A percentile compares a stretch with the other conserved stretches of the same genome.
These are phyloP conservation scores for Bactericera cockerelli DNA, from an alignment of 1,140 invertebrate species.

Conservation along the genomic window DNA sequence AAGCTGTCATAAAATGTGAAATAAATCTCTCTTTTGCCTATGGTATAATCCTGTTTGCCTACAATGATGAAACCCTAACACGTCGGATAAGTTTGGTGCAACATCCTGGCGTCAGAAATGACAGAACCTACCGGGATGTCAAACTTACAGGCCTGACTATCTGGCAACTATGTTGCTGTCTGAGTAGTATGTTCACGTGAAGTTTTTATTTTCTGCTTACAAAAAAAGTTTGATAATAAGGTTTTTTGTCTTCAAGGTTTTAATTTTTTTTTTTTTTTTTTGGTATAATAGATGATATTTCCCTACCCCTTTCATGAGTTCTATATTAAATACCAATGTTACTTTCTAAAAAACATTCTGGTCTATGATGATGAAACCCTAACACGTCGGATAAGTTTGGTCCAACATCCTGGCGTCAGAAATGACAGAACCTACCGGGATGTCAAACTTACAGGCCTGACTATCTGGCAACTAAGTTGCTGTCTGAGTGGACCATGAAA, in stretches of 20 bases:
- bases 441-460: not conserved
- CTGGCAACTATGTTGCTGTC: slow-evolving; percentile 6
- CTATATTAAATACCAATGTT: too few species aligned
- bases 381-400: slow-evolving; percentile 5
- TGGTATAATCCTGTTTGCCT: too few species aligned
- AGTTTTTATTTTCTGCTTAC: too few species aligned
- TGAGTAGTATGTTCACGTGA: too few species aligned
- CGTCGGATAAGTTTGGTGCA: slow-evolving; percentile 1
- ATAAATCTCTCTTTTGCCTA: too few species aligned
- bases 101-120: slow-evolving; percentile 2
- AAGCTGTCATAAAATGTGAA: too few species aligned
- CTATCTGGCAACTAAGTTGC: slow-evolving; percentile 3
- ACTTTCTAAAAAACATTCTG: too few species aligned
- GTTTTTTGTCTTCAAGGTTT: too few species aligned
- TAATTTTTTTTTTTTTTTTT: too few species aligned
- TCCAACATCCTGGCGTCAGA: not conserved
- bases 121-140: slow-evolving; percentile 3
- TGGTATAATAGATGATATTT: too few species aligned
- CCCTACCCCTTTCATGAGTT: too few species aligned
- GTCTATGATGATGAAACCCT: slow-evolving; percentile 2
- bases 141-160: not conserved
- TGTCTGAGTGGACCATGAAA: slow-evolving; percentile 1
- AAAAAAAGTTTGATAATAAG: too few species aligned
- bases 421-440: slow-evolving; percentile 3
- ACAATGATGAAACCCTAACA: slow-evolving; percentile 5